Base-by-base conservation (phyloP, 2,113 vertebrate genomes). In the Ardeotis arabs region DNA sequence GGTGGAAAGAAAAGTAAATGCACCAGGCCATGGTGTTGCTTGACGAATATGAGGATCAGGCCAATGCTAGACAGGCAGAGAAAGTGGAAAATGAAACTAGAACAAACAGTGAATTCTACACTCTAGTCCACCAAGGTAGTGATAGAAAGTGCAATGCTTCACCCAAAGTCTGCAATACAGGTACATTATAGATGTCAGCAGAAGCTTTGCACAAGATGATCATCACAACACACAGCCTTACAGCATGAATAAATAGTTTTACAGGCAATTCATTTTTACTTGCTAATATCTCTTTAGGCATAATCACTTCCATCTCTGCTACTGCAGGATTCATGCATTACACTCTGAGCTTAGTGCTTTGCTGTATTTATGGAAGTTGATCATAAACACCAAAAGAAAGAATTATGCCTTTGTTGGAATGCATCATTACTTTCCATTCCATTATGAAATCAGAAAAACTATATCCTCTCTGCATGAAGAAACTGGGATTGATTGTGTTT, bases 361-460 rank as follows among this genome's bases (percentile, higher is more conserved):
- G n/a, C 44, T 91, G 39, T 94, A 55, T 92, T 97, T 96, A 94
- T 90, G 50, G 86, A 94, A 95, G 16, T 66, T 91, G 75, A 85
- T 83, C 52, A 91, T 89, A 83, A 93, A 91, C 90, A 97, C 87
- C 78, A 96, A 97, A 97, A 87, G 62, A 82, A 94, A 92, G 76
- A 96, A 90, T 92, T 93, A 96, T 90, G 59, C 19, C 35, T 97
- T 93, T 97, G 69, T 96, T 93, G 69, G 81, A 96, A 97, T 78
- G 79, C 93, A 96, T 97, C 92, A 97, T 96, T 97, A 95, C 70
- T 96, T 97, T 97, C 95, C 85, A 93, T 96, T 95, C 88, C 76
- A 89, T 96, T 97, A 96, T 35, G 56, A 95, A 95, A 87, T 77
- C 63, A 95, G 90, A 94, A 96, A 90, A 78, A 74, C 44, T 94